Evolutionary conservation across 1,140 invertebrate species (phyloP).

Genomic region (Caligus rogercresseyi): DNA sequence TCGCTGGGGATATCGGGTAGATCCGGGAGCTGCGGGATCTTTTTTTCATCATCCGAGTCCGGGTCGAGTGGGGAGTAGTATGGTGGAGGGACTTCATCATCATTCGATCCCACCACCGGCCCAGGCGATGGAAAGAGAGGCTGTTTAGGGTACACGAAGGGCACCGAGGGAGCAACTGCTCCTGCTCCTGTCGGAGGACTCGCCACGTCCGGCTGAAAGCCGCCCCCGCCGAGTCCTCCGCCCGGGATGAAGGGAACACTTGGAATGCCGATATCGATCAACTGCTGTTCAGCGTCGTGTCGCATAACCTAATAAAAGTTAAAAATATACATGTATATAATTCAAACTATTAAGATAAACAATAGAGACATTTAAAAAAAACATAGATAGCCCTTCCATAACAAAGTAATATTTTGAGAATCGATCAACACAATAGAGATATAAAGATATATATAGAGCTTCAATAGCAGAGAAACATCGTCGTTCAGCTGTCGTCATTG

Average conservation of each 20-base stretch:
- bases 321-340: neutral
- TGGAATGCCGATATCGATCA: constrained; percentile 19
- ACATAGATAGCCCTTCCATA: no score
- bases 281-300: neutral
- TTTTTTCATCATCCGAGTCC: constrained; percentile 21
- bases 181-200: no score
- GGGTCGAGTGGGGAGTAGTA: constrained; percentile 12
- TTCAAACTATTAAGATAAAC: no score
- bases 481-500: no score
- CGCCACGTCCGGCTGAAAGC: constrained; percentile 28
- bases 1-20: constrained; percentile 44
- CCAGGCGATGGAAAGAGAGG: neutral
- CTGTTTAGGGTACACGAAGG: neutral
- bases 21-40: constrained; percentile 36
- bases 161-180: neutral
- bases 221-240: constrained; percentile 48
- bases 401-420: no score
- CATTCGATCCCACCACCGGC: neutral
- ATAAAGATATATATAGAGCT: no score
- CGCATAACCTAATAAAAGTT: neutral
- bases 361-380: no score
- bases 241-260: constrained; percentile 43
- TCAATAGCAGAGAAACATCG: no score
- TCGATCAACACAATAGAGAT: no score
- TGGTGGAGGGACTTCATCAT: constrained; percentile 26